These are phyloP conservation scores for Bombus pascuorum DNA, from an alignment of 1,140 invertebrate species.

Conservation along the genomic window DNA sequence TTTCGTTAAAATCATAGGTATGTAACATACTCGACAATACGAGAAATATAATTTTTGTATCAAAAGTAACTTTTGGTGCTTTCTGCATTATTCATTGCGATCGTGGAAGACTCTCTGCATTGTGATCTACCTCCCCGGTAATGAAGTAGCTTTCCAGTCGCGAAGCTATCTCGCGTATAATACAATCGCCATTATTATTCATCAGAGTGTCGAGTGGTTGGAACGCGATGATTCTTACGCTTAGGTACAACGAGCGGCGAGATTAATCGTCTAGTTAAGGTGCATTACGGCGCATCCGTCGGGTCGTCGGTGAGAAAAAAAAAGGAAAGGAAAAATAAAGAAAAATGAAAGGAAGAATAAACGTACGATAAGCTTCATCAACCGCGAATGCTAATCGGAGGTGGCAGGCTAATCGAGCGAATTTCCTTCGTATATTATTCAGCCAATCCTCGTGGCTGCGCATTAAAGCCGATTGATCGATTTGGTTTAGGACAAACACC, in stretches of 20 bases:
- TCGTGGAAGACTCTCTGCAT: too few relatives aligned
- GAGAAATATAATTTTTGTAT: neutral
- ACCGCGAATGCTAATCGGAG: constrained; percentile 51
- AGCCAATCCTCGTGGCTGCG: constrained; percentile 49
- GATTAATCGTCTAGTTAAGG: constrained; percentile 63
- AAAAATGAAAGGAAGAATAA: constrained; percentile 16
- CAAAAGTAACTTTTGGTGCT: neutral
- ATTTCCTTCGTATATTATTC: constrained; percentile 63
- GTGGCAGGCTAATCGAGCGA: constrained; percentile 53
- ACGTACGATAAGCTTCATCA: constrained; percentile 22
- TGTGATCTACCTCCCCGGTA: neutral
- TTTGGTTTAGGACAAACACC: constrained; percentile 42
- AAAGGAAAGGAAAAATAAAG: neutral
- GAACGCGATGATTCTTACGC: constrained; percentile 46
- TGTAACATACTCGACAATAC: too few relatives aligned
- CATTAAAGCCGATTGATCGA: constrained; percentile 60
- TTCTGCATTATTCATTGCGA: neutral
- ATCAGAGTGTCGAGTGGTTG: constrained; percentile 47
- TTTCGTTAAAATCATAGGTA: too few relatives aligned
- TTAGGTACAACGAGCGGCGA: constrained; percentile 48
- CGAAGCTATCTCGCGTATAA: constrained; percentile 8
- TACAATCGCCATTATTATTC: constrained; percentile 56
- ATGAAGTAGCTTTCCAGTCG: constrained; percentile 10
- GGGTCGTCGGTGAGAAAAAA: neutral
- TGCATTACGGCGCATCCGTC: constrained; percentile 52